Evolutionary conservation across 2,797 vertebrate species (phyloP).

Genomic region (Sorex maritimensis): DNA sequence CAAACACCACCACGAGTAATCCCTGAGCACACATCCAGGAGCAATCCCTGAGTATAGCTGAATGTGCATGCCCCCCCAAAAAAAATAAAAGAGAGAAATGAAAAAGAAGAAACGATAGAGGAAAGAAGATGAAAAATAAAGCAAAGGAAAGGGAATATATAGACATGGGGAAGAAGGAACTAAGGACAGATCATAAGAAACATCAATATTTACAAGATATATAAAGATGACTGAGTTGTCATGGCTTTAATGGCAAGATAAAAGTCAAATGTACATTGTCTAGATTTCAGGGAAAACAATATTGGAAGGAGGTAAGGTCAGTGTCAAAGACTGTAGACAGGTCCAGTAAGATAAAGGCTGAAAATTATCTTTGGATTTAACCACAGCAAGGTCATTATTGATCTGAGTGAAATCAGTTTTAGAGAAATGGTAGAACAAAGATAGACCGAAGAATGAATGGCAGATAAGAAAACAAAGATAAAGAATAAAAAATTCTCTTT

Average conservation of each 20-base stretch:
- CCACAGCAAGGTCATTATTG: slow-evolving; percentile 70
- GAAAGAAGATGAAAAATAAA: not conserved
- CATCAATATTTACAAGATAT: slow-evolving; percentile 61
- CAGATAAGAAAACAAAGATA: slow-evolving; percentile 68
- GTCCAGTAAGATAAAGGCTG: slow-evolving; percentile 74
- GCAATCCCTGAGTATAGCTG: too few relatives aligned
- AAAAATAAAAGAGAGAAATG: not conserved
- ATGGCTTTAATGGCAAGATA: slow-evolving; percentile 48
- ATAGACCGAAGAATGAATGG: slow-evolving; percentile 63
- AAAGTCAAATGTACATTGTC: slow-evolving; percentile 37
- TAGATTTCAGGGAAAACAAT: slow-evolving; percentile 63
- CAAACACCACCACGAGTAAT: too few relatives aligned
- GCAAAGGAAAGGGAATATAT: too few relatives aligned
- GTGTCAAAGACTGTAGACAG: slow-evolving; percentile 58
- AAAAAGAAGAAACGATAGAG: not conserved
- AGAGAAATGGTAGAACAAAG: slow-evolving; percentile 69
- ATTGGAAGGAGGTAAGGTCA: slow-evolving; percentile 60
- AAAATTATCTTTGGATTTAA: slow-evolving; percentile 74
- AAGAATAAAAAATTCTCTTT: slow-evolving; percentile 37
- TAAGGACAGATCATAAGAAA: slow-evolving; percentile 59
- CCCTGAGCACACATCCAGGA: too few relatives aligned
- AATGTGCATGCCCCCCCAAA: too few relatives aligned
- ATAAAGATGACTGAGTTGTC: slow-evolving; percentile 53
- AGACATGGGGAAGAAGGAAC: not conserved
- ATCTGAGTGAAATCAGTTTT: slow-evolving; percentile 71